These are phyloP conservation scores for Microctenopoma stevenorrisi DNA, from an alignment of 2,797 vertebrate genomes.

Conservation along the genomic window DNA sequence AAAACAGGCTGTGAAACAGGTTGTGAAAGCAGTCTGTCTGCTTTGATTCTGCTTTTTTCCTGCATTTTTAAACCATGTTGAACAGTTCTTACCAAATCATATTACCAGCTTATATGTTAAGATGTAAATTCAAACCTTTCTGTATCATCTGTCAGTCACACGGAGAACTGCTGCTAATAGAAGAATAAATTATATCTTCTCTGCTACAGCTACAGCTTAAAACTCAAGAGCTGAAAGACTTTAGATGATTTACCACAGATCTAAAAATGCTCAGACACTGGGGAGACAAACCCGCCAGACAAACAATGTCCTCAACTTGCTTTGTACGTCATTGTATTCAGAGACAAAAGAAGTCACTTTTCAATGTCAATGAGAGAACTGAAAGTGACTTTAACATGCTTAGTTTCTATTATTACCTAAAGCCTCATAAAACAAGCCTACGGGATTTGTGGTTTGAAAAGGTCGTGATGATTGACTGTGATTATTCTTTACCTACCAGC, in stretches of 20 bases:
- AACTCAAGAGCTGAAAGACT: not conserved
- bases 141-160: not conserved
- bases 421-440: not conserved
- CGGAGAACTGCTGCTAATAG: conserved; percentile 1
- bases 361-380: not conserved
- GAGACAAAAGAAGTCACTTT: conserved; percentile 6
- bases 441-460: conserved; percentile 2
- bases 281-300: conserved; percentile 10
- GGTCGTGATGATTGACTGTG: conserved; percentile 21
- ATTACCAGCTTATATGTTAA: not conserved
- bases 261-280: conserved; percentile 12
- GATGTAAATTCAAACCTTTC: not conserved
- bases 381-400: not conserved
- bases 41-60: too few relatives aligned
- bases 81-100: not conserved
- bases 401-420: not conserved
- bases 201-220: not conserved
- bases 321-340: conserved; percentile 12
- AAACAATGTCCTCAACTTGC: conserved; percentile 1
- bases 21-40: not conserved
- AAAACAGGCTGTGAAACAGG: too few relatives aligned
- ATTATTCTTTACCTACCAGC: conserved; percentile 34
- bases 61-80: not conserved
- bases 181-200: conserved; percentile 18
- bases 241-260: conserved; percentile 17